Evolutionary conservation across 2,888 invertebrate species (phyloP).

Genomic region (Chymomyza amoena): DNA sequence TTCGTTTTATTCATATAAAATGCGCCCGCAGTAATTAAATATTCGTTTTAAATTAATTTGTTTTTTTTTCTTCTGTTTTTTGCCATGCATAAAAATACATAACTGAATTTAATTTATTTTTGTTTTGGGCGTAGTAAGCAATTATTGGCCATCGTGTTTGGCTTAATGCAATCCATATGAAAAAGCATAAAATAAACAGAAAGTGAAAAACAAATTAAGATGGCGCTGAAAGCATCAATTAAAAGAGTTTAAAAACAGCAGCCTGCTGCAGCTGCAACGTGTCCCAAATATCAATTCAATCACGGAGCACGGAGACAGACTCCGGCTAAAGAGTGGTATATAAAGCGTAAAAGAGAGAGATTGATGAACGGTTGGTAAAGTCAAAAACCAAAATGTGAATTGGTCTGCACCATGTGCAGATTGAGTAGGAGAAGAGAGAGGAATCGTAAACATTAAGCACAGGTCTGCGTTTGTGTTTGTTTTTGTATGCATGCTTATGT

Average conservation of each 20-base stretch:
- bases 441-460: background rate
- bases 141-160: background rate
- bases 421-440: background rate
- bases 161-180: background rate
- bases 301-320: slow-evolving; percentile 22
- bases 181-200: background rate
- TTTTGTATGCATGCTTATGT: background rate
- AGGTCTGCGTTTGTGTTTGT: background rate
- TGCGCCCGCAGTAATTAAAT: background rate
- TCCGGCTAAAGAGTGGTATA: slow-evolving; percentile 5
- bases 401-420: background rate
- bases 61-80: background rate
- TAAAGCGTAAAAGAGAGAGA: background rate
- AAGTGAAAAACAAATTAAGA: slow-evolving; percentile 36
- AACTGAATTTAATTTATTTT: background rate
- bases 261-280: slow-evolving; percentile 29
- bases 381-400: background rate
- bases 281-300: slow-evolving; percentile 49
- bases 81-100: background rate
- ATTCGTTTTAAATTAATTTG: background rate
- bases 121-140: background rate
- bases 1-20: background rate
- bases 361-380: background rate
- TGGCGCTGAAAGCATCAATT: slow-evolving; percentile 39
- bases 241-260: slow-evolving; percentile 33